These are phyloP conservation scores for Atractosteus spatula DNA, from an alignment of 2,113 vertebrate species.

Conservation along the genomic window DNA sequence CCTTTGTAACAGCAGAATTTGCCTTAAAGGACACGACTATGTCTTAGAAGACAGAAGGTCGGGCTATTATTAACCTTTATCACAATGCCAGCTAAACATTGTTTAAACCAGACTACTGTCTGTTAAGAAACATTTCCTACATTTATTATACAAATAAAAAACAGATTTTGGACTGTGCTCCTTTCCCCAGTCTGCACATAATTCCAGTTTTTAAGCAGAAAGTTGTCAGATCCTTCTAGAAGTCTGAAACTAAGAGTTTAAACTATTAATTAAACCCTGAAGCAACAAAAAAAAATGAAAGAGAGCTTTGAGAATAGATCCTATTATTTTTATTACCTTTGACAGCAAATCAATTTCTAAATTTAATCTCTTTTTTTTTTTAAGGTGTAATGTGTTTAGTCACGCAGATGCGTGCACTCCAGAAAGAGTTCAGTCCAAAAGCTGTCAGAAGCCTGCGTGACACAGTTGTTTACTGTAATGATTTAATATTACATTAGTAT, in stretches of 20 bases:
- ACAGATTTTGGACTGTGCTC: too few species aligned
- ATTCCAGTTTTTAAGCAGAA: too few species aligned
- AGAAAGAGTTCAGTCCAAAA: neutral
- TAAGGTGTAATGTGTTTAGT: neutral
- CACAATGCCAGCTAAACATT: too few species aligned
- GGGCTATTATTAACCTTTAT: too few species aligned
- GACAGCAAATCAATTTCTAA: slow-evolving; percentile 25
- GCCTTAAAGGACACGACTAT: too few species aligned
- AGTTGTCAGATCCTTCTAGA: too few species aligned
- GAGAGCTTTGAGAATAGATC: slow-evolving; percentile 26
- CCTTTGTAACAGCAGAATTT: too few species aligned
- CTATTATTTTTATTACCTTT: slow-evolving; percentile 37
- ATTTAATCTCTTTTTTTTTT: slow-evolving; percentile 17
- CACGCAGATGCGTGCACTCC: neutral
- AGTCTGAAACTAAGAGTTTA: slow-evolving; percentile 34
- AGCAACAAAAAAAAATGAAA: slow-evolving; percentile 34
- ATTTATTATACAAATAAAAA: neutral
- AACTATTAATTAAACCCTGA: slow-evolving; percentile 50
- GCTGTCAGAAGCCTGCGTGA: neutral
- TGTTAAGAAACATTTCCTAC: too few species aligned
- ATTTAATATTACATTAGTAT: slow-evolving; percentile 12
- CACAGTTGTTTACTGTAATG: slow-evolving; percentile 1
- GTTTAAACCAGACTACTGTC: too few species aligned
- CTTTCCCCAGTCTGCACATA: too few species aligned
- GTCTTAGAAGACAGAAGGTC: too few species aligned